Evolutionary conservation across 2,113 vertebrate species (phyloP), one percentile per base, ranked within the genome.

Genomic region (Sorex fumeus): DNA sequence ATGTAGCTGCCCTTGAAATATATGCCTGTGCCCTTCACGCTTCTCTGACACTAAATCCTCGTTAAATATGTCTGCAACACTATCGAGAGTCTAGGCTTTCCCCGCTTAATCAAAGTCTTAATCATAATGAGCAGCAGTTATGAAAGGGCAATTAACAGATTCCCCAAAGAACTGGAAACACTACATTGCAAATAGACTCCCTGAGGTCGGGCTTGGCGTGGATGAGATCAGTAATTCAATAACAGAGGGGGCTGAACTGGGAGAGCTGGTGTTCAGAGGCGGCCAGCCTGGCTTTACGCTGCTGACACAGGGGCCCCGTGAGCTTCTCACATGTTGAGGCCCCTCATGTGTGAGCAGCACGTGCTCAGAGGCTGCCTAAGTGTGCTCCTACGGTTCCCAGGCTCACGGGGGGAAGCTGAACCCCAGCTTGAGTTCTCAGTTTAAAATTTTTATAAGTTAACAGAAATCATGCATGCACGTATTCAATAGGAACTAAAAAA

Each of bases 61-160:
- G 70, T 80, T 76, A 86, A 93, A 64, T 88, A 69, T 70, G 88
- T 86, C 96, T 77, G 6, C 50, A 64, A 74, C 84, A 47, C 50
- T 90, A 77, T 45, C 84, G 77, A 74, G 93, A 95, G 88, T 81
- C 90, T 88, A 84, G 90, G 90, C 90, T 88, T 84, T 85, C 80
- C 53, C 34, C 92, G 84, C 94, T 95, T 95, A 96, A 95, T 96
- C 93, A 93, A 94, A 94, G 85, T 92, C 93, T 95, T 95, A 86
- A 96, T 95, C 88, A 70, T 93, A 93, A 95, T 88, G 94, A 95
- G 92, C 83, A 90, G 82, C 88, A n/a, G 88, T 96, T 93, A 96
- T 57, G 88, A 91, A 92, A 96, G 90, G 93, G 93, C 88, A 95
- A 94, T 96, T 95, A 97, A 79, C 79, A 88, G 94, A 95, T 84